Evolutionary conservation across 2,888 invertebrate species (phyloP), one percentile per base, ranked within the genome.

Genomic region (Oeneis ivallda): DNA sequence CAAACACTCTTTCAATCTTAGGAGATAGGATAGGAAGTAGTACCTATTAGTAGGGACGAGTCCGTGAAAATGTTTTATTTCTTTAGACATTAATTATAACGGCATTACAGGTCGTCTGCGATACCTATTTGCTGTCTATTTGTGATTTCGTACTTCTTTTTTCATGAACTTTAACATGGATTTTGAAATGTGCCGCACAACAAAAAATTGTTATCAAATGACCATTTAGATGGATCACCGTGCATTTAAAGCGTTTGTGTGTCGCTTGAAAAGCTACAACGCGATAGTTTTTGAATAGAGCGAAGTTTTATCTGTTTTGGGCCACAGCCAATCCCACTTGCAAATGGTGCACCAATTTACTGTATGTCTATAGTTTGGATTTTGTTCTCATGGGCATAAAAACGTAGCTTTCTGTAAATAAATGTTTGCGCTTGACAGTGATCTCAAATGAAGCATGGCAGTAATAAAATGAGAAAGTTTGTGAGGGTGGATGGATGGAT

Each of bases 241-340:
- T 32, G n/a, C n/a, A 15, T 39, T 15, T 41, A 41, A 52, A 26
- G 41, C 45, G 32, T 32, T 34, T 17, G 58, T 47, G 41, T 61
- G 15, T 52, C 49, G 32, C 17, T 52, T 39, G 39, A 54, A 54
- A 39, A 39, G 34, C 53, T 54, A 39, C 39, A 54, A 37, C 54
- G 39, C 39, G 54, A 54, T 54, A 54, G 54, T 54, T 65, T 66
- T 47, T 60, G 37, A 64, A 63, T 54, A 41, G 37, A 63, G 34
- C 32, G 43, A 15, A 43, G 47, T 64, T 66, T 67, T 67, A 67
- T 67, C 67, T 64, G 32, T 64, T 64, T 39, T 66, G 63, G 66
- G 59, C 17, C 37, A 13, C 39, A 49, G 63, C 66, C 66, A 66
- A 63, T 45, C 45, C 37, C 13, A 54, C 53, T 57, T 37, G 57